Evolutionary conservation across 2,797 vertebrate species (phyloP).

Genomic region (Sebastes dallii): DNA sequence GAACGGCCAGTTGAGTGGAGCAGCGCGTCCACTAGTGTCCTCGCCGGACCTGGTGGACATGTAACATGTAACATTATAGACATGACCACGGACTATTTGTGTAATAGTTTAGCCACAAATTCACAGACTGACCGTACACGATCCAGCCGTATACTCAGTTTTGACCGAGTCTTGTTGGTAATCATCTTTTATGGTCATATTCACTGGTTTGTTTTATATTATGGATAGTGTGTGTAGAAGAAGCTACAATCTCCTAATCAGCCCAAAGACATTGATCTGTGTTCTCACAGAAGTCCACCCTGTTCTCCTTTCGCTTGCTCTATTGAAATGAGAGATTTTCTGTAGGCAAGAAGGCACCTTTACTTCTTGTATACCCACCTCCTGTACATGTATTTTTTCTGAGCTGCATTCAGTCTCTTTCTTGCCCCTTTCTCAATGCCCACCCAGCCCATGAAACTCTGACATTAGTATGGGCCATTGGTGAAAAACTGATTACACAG

Average conservation of each 20-base stretch:
- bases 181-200: not conserved
- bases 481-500: constrained; percentile 74
- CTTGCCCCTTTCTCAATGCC: not conserved
- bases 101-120: too few relatives aligned
- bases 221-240: not conserved
- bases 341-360: not conserved
- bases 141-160: too few relatives aligned
- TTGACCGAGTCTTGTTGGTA: not conserved
- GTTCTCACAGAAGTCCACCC: not conserved
- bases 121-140: too few relatives aligned
- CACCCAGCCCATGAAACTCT: constrained; percentile 11
- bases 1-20: too few relatives aligned
- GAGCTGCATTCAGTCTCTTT: not conserved
- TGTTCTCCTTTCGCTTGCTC: not conserved
- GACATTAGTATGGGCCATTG: constrained; percentile 45
- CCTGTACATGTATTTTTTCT: not conserved
- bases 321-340: not conserved
- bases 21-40: too few relatives aligned
- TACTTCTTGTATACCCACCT: not conserved
- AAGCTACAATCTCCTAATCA: not conserved
- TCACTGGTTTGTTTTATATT: not conserved
- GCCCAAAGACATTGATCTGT: not conserved
- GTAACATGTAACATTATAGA: too few relatives aligned
- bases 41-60: too few relatives aligned
- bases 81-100: too few relatives aligned